Conservation (phyloP, 2,113 vertebrate genomes). For the Tricholaema leucomelas region DNA sequence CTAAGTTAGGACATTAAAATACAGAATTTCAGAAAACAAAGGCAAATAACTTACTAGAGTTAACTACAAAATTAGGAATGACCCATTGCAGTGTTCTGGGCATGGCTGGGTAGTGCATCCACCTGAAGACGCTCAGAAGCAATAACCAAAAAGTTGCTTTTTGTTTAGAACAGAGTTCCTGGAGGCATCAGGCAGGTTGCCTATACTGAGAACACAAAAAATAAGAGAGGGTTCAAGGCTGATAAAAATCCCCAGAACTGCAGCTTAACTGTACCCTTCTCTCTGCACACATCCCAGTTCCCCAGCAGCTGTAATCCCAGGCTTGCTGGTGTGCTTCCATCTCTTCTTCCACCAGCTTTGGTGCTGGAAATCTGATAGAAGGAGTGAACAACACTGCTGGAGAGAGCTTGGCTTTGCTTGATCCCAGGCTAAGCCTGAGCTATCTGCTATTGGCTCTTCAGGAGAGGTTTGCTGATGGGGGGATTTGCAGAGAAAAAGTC, state of each 20-base stretch:
- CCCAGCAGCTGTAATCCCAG: neutral
- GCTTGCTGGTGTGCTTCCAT: neutral
- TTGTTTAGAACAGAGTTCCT: neutral
- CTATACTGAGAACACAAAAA: neutral
- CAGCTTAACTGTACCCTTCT: neutral
- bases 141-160: neutral
- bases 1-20: neutral
- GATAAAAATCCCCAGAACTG: neutral
- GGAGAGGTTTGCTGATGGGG: neutral
- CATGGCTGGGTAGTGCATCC: neutral
- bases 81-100: neutral
- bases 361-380: neutral
- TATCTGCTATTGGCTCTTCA: neutral
- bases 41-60: neutral
- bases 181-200: neutral
- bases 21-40: neutral
- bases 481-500: neutral
- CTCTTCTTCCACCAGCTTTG: conserved; percentile 5
- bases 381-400: neutral
- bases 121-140: neutral
- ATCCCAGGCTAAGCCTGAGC: neutral
- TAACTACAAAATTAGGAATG: neutral
- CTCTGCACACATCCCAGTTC: neutral
- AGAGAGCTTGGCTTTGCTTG: neutral
- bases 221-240: neutral